Evolutionary conservation across 1,140 invertebrate species (phyloP), one percentile per base, ranked within the genome.

Genomic region (Drosophila sucinea): DNA sequence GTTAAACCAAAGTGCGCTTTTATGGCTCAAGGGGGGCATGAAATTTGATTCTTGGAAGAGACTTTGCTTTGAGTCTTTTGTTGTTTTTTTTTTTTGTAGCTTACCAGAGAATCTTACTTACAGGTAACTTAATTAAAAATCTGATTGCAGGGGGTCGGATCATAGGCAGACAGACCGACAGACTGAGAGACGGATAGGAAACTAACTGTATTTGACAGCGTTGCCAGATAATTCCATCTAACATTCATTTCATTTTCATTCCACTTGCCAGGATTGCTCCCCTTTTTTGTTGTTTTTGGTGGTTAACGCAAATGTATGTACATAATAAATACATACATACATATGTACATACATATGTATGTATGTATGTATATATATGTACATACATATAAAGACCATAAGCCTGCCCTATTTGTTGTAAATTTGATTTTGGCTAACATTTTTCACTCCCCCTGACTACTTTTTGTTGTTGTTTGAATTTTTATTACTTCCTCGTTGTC

Each of bases 11-110:
- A 86, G 67, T 67, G 73, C 77, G 67, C 64, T 69, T 71, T 77
- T 71, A 77, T 74, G 38, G 40, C 60, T 27, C 44, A 51, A 51
- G 44, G 73, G 60, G 60, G 58, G 68, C 80, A 89, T 89, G 84
- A 87, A 89, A 87, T 87, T 80, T 89, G 84, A 87, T 87, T 87
- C 84, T 87, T 71, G 80, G 80, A 89, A 87, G 77, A 87, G 44
- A 23, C 44, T 51, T 27, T 51, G 35, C 44, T 27, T 38, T 30
- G 30, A 38, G 44, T 27, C 44, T 51, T 51, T 51, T 51, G 25
- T 51, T 51, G 25, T 79, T 86, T 79, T 86, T 10, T 2, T 79
- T 86, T 87, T 87, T 87, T 86, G 75, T 78, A 67, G 82, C 58
- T 74, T 70, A 65, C 66, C 58, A 35, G 47, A 71, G 77, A 27